These are phyloP conservation scores for Cyclophora albipunctata DNA, from an alignment of 2,888 invertebrate genomes.

Conservation along the genomic window DNA sequence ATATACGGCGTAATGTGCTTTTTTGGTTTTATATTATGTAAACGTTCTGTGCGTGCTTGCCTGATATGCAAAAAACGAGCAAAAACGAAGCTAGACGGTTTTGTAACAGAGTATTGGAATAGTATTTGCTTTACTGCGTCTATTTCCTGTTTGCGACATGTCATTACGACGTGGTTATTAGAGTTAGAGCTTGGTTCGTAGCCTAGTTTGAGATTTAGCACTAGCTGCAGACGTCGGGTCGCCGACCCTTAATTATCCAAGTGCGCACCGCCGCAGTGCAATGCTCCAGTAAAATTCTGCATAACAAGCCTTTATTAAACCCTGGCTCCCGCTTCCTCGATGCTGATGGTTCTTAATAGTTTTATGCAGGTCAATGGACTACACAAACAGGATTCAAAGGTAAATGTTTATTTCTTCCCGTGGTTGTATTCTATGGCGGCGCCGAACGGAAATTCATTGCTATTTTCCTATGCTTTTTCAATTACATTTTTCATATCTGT, in stretches of 20 bases:
- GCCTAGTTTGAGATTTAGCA: conserved; percentile 43
- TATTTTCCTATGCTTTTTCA: conserved; percentile 1
- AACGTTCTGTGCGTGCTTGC: background rate
- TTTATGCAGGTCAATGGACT: conserved; percentile 25
- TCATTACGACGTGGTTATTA: background rate
- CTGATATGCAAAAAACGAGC: background rate
- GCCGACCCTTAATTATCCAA: conserved; percentile 67
- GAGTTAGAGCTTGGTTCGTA: conserved; percentile 6
- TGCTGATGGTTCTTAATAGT: conserved; percentile 33
- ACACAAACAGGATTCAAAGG: conserved; percentile 14
- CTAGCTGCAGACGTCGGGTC: conserved; percentile 54
- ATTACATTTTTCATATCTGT: background rate
- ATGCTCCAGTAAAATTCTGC: conserved; percentile 71
- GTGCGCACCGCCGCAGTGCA: conserved; percentile 59
- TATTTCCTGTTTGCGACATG: background rate
- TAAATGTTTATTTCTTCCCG: conserved; percentile 4
- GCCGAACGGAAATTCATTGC: too few species aligned
- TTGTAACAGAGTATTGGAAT: too few species aligned
- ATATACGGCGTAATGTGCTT: background rate
- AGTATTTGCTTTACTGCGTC: background rate
- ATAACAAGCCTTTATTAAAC: conserved; percentile 69
- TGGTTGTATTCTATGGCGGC: too few species aligned
- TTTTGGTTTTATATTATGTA: conserved; percentile 1
- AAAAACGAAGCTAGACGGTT: background rate
- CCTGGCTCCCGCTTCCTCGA: conserved; percentile 41